These are phyloP conservation scores for Enteromius thamalakanensis DNA, from an alignment of 2,797 vertebrate genomes.

Conservation along the genomic window DNA sequence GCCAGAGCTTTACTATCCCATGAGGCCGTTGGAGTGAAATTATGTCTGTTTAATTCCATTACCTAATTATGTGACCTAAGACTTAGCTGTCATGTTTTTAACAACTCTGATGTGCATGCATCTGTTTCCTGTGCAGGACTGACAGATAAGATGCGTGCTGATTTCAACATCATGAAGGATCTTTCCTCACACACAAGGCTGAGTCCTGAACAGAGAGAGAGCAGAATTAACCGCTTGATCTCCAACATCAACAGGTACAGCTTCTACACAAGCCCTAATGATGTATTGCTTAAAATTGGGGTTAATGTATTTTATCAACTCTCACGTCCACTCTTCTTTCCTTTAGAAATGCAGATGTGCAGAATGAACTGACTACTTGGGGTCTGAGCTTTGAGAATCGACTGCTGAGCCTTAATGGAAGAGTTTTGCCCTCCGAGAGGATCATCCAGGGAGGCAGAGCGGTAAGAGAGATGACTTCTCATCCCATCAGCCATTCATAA, in stretches of 20 bases:
- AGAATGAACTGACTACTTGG: slow-evolving; percentile 87
- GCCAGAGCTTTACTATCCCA: not conserved
- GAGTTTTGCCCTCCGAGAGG: slow-evolving; percentile 87
- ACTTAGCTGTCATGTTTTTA: not conserved
- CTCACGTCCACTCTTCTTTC: not conserved
- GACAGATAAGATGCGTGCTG: slow-evolving; percentile 90
- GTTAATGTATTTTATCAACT: not conserved
- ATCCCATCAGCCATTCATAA: not conserved
- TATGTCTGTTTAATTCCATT: not conserved
- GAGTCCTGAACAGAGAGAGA: slow-evolving; percentile 83
- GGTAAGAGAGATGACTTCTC: slow-evolving; percentile 66
- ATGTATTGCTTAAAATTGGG: not conserved
- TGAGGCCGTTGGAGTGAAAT: not conserved
- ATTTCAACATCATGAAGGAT: slow-evolving; percentile 92
- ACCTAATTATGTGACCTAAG: not conserved
- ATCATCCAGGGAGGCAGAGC: slow-evolving; percentile 82
- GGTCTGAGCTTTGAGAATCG: slow-evolving; percentile 88
- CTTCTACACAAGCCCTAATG: not conserved
- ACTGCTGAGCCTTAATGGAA: slow-evolving; percentile 81
- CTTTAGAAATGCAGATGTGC: slow-evolving; percentile 81
- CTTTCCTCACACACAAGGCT: slow-evolving; percentile 84
- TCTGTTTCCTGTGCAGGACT: slow-evolving; percentile 76
- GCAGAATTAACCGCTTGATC: slow-evolving; percentile 82
- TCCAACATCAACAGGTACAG: slow-evolving; percentile 80
- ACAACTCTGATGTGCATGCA: not conserved